A percentile compares a stretch with the other conserved stretches of the same genome.
Conservation (phyloP, 2,888 invertebrate genomes). For the Bellardia bayeri region DNA sequence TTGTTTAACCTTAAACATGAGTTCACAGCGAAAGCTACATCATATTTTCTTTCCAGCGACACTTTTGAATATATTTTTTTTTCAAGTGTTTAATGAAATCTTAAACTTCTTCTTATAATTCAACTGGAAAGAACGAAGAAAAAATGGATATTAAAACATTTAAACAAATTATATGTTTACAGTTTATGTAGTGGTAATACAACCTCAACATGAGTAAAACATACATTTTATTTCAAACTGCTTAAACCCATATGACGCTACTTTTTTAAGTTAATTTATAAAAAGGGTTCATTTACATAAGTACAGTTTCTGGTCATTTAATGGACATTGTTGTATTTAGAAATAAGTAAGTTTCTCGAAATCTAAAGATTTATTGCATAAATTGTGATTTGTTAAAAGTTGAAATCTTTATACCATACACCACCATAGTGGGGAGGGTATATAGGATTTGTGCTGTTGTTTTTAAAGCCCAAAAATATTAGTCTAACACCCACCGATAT, state of each 20-base stretch:
- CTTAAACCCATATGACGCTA: slow-evolving; percentile 53
- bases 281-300: slow-evolving; percentile 50
- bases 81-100: slow-evolving; percentile 44
- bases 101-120: slow-evolving; percentile 38
- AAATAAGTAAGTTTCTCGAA: slow-evolving; percentile 6
- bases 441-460: too few relatives aligned
- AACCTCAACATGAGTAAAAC: neutral
- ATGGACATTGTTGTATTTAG: neutral
- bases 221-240: slow-evolving; percentile 4
- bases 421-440: too few relatives aligned
- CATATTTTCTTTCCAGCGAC: slow-evolving; percentile 1
- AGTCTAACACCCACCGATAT: too few relatives aligned
- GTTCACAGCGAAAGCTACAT: slow-evolving; percentile 15
- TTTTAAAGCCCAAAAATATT: too few relatives aligned
- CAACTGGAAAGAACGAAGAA: neutral
- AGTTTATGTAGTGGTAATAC: slow-evolving; percentile 3
- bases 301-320: neutral
- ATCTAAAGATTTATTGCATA: too few relatives aligned
- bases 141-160: neutral
- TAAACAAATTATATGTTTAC: neutral
- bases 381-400: too few relatives aligned
- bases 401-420: too few relatives aligned
- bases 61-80: slow-evolving; percentile 33
- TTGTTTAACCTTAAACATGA: slow-evolving; percentile 40
- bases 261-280: slow-evolving; percentile 53